phyloP scores from a whole-genome alignment of 1,140 invertebrate genomes.

The Drosophila pruinosa region DNA sequence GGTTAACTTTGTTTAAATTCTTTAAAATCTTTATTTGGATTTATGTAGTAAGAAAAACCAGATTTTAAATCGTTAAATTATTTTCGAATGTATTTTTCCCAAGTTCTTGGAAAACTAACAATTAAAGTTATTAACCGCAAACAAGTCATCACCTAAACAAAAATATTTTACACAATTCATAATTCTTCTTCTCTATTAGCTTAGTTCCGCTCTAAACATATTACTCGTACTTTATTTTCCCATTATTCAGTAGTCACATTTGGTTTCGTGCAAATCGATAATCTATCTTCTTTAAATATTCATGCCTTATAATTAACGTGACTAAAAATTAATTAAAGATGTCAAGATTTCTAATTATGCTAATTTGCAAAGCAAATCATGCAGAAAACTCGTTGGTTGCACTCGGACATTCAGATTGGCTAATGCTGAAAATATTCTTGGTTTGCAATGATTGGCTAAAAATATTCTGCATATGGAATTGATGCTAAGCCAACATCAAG shows the following conservation, averaged over 20 bases:
- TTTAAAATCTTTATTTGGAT: no score
- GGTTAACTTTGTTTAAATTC: no score
- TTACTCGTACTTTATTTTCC: background rate
- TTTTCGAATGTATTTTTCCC: no score
- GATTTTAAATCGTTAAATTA: no score
- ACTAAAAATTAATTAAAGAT: slow-evolving; percentile 36
- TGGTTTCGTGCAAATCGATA: slow-evolving; percentile 5
- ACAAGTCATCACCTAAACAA: no score
- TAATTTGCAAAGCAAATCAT: slow-evolving; percentile 26
- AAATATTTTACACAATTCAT: no score
- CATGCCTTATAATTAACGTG: slow-evolving; percentile 32
- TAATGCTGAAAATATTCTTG: background rate
- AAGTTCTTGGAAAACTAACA: no score
- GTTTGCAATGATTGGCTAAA: background rate
- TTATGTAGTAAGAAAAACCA: no score
- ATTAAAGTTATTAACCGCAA: no score
- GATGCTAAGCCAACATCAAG: background rate
- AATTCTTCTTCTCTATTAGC: background rate
- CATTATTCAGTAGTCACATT: slow-evolving; percentile 11
- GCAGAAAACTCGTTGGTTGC: background rate
- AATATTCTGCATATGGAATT: background rate
- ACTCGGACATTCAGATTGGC: background rate
- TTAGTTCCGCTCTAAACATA: background rate
- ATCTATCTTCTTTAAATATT: slow-evolving; percentile 27
- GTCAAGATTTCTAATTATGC: slow-evolving; percentile 7